These are phyloP conservation scores for Anadara kagoshimensis DNA, from an alignment of 1,140 invertebrate genomes.

Conservation along the genomic window DNA sequence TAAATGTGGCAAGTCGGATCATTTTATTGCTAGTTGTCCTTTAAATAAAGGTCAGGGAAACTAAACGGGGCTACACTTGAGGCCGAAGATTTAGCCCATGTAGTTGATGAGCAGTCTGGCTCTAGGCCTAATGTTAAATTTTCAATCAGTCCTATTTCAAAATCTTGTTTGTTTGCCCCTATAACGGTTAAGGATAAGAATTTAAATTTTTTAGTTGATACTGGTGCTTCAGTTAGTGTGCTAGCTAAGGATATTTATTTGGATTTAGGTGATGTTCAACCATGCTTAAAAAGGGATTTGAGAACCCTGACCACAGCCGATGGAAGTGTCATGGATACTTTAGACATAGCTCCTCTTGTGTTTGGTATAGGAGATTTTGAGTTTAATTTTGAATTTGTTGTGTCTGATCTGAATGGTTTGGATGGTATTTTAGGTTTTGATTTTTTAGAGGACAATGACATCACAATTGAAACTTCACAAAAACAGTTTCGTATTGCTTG, in stretches of 20 bases:
- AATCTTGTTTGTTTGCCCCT: constrained; percentile 5
- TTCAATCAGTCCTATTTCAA: not conserved
- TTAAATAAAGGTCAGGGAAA: too few relatives aligned
- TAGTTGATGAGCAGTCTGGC: too few relatives aligned
- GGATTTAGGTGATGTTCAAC: not conserved
- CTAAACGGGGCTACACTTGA: too few relatives aligned
- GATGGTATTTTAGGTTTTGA: constrained; percentile 10
- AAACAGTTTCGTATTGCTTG: constrained; percentile 15
- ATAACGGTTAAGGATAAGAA: not conserved
- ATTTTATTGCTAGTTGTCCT: too few relatives aligned
- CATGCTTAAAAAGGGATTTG: not conserved
- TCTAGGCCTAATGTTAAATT: too few relatives aligned
- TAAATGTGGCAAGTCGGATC: too few relatives aligned
- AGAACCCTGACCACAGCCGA: not conserved
- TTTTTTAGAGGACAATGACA: constrained; percentile 2
- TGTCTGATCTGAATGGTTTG: not conserved
- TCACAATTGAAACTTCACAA: constrained; percentile 3
- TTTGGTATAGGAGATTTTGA: not conserved
- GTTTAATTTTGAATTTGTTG: not conserved
- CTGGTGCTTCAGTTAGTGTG: not conserved
- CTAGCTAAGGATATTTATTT: constrained; percentile 6
- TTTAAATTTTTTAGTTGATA: constrained; percentile 8
- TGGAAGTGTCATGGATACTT: not conserved
- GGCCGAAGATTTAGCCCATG: too few relatives aligned
- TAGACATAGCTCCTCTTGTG: not conserved